phyloP scores from a whole-genome alignment of 2,113 vertebrate genomes.

The Pachypanchax playfairii region DNA sequence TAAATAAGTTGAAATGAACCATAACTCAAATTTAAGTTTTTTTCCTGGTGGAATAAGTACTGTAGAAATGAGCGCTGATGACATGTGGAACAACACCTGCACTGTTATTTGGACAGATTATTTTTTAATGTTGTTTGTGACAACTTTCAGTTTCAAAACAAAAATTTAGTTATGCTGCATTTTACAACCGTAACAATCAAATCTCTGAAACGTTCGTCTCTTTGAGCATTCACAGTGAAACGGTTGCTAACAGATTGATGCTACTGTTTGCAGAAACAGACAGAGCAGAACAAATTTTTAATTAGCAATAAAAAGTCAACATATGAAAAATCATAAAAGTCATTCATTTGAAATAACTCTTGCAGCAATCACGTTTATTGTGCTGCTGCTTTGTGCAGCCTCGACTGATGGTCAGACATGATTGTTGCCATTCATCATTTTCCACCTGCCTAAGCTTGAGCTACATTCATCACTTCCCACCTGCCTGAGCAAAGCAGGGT shows the following conservation, averaged over 20 bases:
- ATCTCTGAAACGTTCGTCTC: not conserved
- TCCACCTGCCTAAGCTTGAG: conserved; percentile 45
- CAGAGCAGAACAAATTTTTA: not conserved
- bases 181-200: not conserved
- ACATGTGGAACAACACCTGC: no score
- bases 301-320: not conserved
- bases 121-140: no score
- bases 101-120: no score
- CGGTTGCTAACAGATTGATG: not conserved
- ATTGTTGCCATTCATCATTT: conserved; percentile 75
- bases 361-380: conserved; percentile 55
- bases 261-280: not conserved
- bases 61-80: no score
- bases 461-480: conserved; percentile 57
- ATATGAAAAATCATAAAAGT: conserved; percentile 10
- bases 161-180: not conserved
- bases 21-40: no score
- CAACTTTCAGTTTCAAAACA: no score
- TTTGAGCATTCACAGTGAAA: not conserved
- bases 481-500: conserved; percentile 26
- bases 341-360: conserved; percentile 35
- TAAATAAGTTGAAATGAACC: no score
- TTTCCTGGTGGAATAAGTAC: no score
- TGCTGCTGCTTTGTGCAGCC: conserved; percentile 44
- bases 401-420: conserved; percentile 57